phyloP scores from a whole-genome alignment of 1,140 invertebrate species.

The Helicoverpa zea region DNA sequence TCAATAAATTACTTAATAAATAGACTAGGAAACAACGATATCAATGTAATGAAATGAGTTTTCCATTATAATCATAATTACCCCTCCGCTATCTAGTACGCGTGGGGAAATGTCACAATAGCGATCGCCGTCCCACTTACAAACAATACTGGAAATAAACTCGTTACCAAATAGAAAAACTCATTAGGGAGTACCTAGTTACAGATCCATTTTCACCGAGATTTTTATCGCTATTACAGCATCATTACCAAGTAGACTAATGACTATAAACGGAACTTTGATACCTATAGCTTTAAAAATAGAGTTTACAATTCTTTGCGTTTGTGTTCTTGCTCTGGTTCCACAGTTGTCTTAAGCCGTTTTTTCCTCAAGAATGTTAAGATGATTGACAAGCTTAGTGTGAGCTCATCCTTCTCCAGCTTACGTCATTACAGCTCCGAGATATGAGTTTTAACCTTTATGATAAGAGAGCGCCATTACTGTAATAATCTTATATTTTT shows the following conservation, averaged over 20 bases:
- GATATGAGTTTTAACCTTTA: background rate
- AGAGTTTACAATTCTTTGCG: background rate
- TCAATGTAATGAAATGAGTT: background rate
- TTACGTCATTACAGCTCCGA: constrained; percentile 8
- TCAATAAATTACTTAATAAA: background rate
- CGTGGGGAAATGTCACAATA: background rate
- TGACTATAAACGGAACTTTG: background rate
- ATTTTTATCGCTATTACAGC: constrained; percentile 5
- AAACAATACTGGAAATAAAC: constrained; percentile 9
- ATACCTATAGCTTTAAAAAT: background rate
- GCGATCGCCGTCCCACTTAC: background rate
- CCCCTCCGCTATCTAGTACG: no score
- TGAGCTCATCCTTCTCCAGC: constrained; percentile 5
- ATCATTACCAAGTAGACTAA: background rate
- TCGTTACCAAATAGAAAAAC: constrained; percentile 20
- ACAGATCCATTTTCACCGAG: constrained; percentile 24
- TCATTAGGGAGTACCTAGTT: background rate
- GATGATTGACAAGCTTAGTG: constrained; percentile 17
- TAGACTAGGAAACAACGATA: background rate
- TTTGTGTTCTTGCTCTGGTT: background rate
- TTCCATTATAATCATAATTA: background rate
- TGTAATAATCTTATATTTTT: background rate
- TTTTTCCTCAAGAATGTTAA: background rate
- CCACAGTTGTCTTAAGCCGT: background rate
- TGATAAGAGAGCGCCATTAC: constrained; percentile 1